These are phyloP conservation scores for Anoura caudifer DNA, from an alignment of 2,113 vertebrate genomes.

Conservation along the genomic window DNA sequence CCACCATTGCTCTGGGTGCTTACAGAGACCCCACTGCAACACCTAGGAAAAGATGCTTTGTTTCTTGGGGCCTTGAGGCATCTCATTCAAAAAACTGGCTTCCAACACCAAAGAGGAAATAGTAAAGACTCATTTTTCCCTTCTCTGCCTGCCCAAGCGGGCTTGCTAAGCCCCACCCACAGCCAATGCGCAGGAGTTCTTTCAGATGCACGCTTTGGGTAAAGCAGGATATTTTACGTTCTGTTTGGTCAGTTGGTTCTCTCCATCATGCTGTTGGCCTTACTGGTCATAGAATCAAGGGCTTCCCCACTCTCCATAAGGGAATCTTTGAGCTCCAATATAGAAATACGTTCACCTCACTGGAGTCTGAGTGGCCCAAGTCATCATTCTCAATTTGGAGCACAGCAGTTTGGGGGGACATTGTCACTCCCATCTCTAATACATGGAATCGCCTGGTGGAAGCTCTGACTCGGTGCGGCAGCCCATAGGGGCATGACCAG, in stretches of 20 bases:
- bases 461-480: neutral
- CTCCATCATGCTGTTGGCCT: accelerated
- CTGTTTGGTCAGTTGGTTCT: neutral
- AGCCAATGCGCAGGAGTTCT: neutral
- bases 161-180: neutral
- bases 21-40: neutral
- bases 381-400: neutral
- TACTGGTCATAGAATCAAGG: neutral
- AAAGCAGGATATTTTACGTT: neutral
- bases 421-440: neutral
- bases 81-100: neutral
- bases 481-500: neutral
- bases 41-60: neutral
- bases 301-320: neutral
- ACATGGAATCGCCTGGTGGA: accelerated
- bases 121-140: neutral
- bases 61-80: neutral
- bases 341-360: neutral
- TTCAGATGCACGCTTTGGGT: neutral
- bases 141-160: neutral
- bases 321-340: neutral
- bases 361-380: neutral
- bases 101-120: neutral
- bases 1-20: neutral
- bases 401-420: neutral